phyloP scores from a whole-genome alignment of 35 echinoderm and acorn worm genomes.

The Holothuria glaberrima region DNA sequence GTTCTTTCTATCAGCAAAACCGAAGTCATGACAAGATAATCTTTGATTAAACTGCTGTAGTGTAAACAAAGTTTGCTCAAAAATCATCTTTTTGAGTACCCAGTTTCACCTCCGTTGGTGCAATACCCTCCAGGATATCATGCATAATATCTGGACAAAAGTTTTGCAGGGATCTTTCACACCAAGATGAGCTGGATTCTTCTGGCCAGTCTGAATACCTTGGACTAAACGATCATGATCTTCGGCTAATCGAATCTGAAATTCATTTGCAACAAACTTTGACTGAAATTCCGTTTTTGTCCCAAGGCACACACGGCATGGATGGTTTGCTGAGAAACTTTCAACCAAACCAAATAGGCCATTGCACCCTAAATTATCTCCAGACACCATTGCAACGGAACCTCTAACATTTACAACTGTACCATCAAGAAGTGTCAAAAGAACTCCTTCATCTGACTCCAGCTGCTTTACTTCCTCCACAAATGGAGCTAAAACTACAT shows the following conservation, averaged over 20 bases:
- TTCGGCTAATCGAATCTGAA: neutral
- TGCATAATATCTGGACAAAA: constrained; percentile 18
- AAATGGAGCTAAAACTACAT: constrained; percentile 62
- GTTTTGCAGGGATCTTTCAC: neutral
- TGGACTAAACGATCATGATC: neutral
- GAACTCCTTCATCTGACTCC: constrained; percentile 35
- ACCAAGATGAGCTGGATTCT: neutral
- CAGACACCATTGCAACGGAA: neutral
- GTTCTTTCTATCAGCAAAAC: constrained; percentile 45
- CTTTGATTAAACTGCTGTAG: constrained; percentile 1
- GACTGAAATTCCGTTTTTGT: neutral
- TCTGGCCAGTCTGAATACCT: neutral
- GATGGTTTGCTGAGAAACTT: constrained; percentile 12
- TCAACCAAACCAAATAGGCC: constrained; percentile 7
- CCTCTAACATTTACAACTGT: constrained; percentile 17
- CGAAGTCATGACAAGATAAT: constrained; percentile 28
- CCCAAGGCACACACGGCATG: neutral
- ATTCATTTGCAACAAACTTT: neutral
- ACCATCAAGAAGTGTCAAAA: no score
- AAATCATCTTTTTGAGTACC: neutral
- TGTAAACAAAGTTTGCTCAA: constrained; percentile 22
- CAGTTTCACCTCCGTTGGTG: constrained; percentile 23
- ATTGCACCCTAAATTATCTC: constrained; percentile 6
- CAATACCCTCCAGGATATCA: constrained; percentile 36
- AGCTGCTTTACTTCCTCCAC: constrained; percentile 45